Percentiles rank a stretch among this genome's conserved stretches.
These are phyloP conservation scores for Amphiprion clarkii DNA, from an alignment of 2,797 vertebrate genomes.

Conservation along the genomic window DNA sequence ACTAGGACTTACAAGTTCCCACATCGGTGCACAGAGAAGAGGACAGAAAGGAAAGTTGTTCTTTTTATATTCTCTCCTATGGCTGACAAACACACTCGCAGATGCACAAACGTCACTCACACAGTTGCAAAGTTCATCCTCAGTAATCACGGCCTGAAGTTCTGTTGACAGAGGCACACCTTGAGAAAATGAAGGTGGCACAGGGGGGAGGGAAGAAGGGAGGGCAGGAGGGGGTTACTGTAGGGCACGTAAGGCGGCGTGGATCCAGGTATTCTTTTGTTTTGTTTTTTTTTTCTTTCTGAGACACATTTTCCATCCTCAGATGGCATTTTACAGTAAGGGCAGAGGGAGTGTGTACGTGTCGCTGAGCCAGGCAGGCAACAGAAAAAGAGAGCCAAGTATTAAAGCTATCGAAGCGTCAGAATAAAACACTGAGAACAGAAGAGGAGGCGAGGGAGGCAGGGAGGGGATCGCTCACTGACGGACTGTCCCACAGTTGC, in stretches of 20 bases:
- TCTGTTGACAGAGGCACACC: constrained; percentile 78
- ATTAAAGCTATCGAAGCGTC: constrained; percentile 84
- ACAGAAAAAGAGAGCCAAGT: constrained; percentile 54
- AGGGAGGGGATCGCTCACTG: constrained; percentile 39
- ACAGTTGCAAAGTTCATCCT: constrained; percentile 70
- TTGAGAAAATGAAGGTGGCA: constrained; percentile 51
- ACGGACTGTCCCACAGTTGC: constrained; percentile 60
- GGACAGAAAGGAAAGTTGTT: constrained; percentile 62
- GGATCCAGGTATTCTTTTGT: constrained; percentile 47
- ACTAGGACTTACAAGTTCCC: constrained; percentile 83
- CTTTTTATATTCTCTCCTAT: constrained; percentile 49
- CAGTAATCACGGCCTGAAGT: constrained; percentile 65
- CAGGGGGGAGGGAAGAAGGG: not conserved
- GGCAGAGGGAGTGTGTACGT: constrained; percentile 57
- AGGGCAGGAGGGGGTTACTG: constrained; percentile 36
- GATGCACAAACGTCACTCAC: constrained; percentile 59
- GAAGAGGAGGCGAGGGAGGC: constrained; percentile 22
- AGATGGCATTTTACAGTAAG: constrained; percentile 54
- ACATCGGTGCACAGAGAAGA: constrained; percentile 65
- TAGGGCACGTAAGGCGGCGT: constrained; percentile 69
- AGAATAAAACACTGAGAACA: constrained; percentile 68
- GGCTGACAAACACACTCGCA: constrained; percentile 60
- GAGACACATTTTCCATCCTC: constrained; percentile 44
- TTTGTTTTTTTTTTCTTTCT: constrained; percentile 5
- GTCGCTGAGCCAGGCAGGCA: constrained; percentile 63